Base-by-base conservation (phyloP, 1,140 invertebrate genomes). In the Psix sp. region DNA sequence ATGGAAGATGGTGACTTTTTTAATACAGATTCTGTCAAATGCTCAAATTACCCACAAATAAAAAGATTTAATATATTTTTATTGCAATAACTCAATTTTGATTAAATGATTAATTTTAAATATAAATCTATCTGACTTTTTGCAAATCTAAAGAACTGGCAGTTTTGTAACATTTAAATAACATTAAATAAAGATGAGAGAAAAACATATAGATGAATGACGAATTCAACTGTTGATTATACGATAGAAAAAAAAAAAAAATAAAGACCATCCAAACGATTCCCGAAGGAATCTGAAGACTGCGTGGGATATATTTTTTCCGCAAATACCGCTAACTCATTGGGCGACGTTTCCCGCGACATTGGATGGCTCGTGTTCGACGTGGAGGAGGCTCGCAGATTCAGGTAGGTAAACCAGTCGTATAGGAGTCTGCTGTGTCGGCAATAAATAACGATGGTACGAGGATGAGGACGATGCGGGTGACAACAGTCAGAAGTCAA, bases 401-500 rank as follows among this genome's bases (percentile, higher is more conserved):
- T 76, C 67, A 76, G 67, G 74, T 76, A 76, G 66, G 74, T 72
- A 71, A 66, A 71, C 73, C 73, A 67, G 67, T 66, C 60, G 73
- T 71, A 76, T 76, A 39, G 73, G 57, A 76, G 68, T 76, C 42
- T 60, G 54, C 35, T 52, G 70, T 70, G 75, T 70, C 54, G 60
- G 71, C 63, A 56, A 71, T 77, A 74, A 71, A 74, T 71, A 77
- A 74, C 65, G 65, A 59, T 60, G 42, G 57, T 66, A 63, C 68
- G 60, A 71, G 66, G 60, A 74, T 70, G 71, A 74, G 46, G 57
- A n/a, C n/a, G n/a, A 74, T 59, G 67, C 67, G 66, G 67, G 66
- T 71, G 71, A 74, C 74, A 76, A 76, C 74, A 76, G 74, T 73
- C 74, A 76, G 67, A 76, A 76, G 74, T 73, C 68, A 73, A 63